Conservation (phyloP, 2,797 vertebrate genomes). For the Melanotaenia parkinsoni region DNA sequence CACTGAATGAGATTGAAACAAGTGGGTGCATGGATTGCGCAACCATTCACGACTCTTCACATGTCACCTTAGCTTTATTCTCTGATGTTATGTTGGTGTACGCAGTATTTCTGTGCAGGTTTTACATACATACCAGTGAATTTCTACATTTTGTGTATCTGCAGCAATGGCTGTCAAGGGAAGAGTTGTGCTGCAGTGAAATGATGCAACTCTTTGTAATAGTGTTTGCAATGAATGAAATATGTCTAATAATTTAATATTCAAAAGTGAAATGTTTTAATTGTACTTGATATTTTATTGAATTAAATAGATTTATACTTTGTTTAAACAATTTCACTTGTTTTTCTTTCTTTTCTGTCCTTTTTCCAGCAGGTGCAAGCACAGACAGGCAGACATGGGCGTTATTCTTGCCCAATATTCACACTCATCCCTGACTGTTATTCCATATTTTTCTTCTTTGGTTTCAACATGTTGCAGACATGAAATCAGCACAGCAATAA, state of each 20-base stretch:
- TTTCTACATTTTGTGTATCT: constrained; percentile 80
- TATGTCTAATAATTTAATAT: constrained; percentile 85
- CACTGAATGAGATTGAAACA: constrained; percentile 68
- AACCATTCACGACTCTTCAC: constrained; percentile 76
- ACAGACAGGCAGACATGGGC: constrained; percentile 35
- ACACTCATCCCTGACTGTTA: constrained; percentile 24
- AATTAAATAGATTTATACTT: constrained; percentile 89
- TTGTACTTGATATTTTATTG: constrained; percentile 88
- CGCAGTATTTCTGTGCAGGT: constrained; percentile 85
- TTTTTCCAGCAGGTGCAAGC: constrained; percentile 37
- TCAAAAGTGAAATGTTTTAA: constrained; percentile 81
- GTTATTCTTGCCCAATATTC: constrained; percentile 41
- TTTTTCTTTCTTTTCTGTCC: constrained; percentile 60
- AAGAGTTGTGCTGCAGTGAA: constrained; percentile 88
- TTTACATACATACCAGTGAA: constrained; percentile 78
- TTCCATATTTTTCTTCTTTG: constrained; percentile 4
- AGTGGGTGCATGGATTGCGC: constrained; percentile 82
- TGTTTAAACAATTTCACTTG: constrained; percentile 75
- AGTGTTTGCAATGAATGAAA: constrained; percentile 88
- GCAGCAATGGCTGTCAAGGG: constrained; percentile 84
- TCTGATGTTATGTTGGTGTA: constrained; percentile 76
- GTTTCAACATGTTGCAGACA: constrained; percentile 36
- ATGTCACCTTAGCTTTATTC: constrained; percentile 77
- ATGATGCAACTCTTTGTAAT: constrained; percentile 91
- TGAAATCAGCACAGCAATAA: neutral